A percentile compares a stretch with the other conserved stretches of the same genome.
phyloP scores from a whole-genome alignment of 2,888 invertebrate genomes.

The Papilio demoleus region DNA sequence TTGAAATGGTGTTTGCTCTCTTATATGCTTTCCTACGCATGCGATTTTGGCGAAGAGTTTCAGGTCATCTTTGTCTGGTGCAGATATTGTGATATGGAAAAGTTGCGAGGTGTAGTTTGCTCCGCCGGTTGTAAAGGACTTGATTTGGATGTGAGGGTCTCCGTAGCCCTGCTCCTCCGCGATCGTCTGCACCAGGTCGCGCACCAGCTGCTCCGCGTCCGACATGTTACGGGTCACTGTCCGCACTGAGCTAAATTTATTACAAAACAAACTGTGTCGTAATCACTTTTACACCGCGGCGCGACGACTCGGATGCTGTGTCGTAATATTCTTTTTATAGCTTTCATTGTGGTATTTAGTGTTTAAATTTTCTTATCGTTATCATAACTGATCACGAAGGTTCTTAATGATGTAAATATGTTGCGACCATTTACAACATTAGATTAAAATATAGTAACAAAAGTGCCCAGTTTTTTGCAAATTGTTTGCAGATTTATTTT shows the following conservation, averaged over 20 bases:
- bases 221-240: slow-evolving; percentile 48
- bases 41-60: slow-evolving; percentile 55
- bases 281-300: slow-evolving; percentile 16
- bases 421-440: neutral
- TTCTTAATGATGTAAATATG: neutral
- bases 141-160: slow-evolving; percentile 48
- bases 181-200: slow-evolving; percentile 50
- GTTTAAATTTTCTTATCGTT: neutral
- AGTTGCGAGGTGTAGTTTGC: slow-evolving; percentile 63
- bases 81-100: slow-evolving; percentile 50
- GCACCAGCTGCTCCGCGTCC: slow-evolving; percentile 50
- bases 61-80: slow-evolving; percentile 47
- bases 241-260: slow-evolving; percentile 21
- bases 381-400: neutral
- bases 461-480: no score
- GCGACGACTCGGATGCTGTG: slow-evolving; percentile 4
- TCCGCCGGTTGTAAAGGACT: slow-evolving; percentile 55
- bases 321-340: slow-evolving; percentile 12
- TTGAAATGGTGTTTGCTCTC: slow-evolving; percentile 47
- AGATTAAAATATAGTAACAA: neutral
- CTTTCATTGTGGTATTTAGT: neutral
- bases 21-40: slow-evolving; percentile 53
- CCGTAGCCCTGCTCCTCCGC: slow-evolving; percentile 51
- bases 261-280: neutral
- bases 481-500: no score